Evolutionary conservation across 2,113 vertebrate genomes (phyloP).

Genomic region (Narcine bancroftii): DNA sequence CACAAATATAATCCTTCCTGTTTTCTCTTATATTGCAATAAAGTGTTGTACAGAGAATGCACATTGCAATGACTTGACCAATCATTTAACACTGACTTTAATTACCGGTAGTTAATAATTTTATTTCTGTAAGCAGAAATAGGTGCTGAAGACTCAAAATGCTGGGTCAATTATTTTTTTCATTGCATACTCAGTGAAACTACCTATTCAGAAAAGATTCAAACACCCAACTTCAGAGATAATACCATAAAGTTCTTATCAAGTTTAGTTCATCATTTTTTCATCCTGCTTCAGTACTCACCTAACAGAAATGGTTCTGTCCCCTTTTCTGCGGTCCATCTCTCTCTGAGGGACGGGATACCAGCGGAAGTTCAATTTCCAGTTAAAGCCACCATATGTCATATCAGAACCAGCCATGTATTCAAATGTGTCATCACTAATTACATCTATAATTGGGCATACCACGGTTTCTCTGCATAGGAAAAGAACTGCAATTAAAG

Average conservation of each 20-base stretch:
- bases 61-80: background rate
- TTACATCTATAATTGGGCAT: constrained; percentile 97
- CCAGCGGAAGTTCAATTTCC: constrained; percentile 97
- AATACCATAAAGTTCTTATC: no score
- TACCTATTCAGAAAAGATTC: background rate
- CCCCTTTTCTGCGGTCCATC: constrained; percentile 94
- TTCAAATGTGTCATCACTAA: constrained; percentile 95
- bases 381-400: constrained; percentile 97
- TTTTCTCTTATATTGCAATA: background rate
- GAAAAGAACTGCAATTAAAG: constrained; percentile 33
- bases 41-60: background rate
- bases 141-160: background rate
- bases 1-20: background rate
- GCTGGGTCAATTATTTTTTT: background rate
- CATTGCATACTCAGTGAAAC: background rate
- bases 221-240: background rate
- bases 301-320: constrained; percentile 90
- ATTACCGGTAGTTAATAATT: background rate
- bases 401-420: constrained; percentile 98
- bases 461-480: constrained; percentile 77
- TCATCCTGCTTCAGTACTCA: constrained; percentile 44
- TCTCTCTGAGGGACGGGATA: constrained; percentile 94
- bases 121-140: background rate
- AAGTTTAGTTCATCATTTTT: background rate
- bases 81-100: background rate